phyloP scores from a whole-genome alignment of 2,797 vertebrate species.

The Enteromius anoplus region DNA sequence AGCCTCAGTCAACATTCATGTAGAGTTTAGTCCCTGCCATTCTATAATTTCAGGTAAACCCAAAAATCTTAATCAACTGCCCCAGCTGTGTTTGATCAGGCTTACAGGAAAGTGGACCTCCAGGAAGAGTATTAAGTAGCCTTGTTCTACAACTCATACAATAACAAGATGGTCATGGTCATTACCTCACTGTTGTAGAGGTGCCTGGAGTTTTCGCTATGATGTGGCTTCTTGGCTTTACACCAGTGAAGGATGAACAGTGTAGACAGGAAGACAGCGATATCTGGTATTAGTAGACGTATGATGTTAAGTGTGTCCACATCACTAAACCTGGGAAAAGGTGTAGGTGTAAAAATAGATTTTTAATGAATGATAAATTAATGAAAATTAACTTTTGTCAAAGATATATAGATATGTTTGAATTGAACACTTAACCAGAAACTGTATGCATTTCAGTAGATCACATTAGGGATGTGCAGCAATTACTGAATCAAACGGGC shows the following conservation, averaged over 20 bases:
- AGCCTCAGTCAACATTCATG: no score
- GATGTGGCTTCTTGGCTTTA: slow-evolving; percentile 66
- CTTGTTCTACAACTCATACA: neutral
- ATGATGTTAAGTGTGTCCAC: slow-evolving; percentile 72
- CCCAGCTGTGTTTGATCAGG: neutral
- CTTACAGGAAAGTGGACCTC: neutral
- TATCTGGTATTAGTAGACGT: slow-evolving; percentile 76
- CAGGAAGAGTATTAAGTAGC: neutral
- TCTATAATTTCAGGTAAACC: neutral
- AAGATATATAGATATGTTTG: no score
- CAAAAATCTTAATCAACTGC: neutral
- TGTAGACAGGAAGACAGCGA: slow-evolving; percentile 67
- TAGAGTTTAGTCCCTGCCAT: neutral
- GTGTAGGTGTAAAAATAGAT: neutral
- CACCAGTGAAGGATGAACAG: slow-evolving; percentile 70
- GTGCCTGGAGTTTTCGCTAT: slow-evolving; percentile 67
- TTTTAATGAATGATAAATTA: no score
- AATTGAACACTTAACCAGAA: neutral
- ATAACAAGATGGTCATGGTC: neutral
- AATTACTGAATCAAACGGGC: neutral
- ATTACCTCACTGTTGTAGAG: slow-evolving; percentile 69
- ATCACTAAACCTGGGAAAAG: slow-evolving; percentile 72
- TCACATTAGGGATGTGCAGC: neutral
- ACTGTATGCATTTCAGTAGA: neutral
- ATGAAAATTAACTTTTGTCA: no score